Evolutionary conservation across 2,888 invertebrate species (phyloP).

Genomic region (Macrosiphum euphorbiae): DNA sequence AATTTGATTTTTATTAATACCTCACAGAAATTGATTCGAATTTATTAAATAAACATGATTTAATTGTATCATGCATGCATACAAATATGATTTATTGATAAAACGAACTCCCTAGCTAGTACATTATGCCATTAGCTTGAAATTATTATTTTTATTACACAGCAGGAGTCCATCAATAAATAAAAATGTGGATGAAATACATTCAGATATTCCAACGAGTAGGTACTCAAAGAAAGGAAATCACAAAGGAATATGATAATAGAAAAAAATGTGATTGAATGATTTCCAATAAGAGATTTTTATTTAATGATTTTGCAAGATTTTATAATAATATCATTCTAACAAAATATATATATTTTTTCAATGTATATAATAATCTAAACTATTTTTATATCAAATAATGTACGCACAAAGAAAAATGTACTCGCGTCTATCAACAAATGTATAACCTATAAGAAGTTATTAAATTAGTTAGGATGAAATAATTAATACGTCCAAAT

Average conservation of each 20-base stretch:
- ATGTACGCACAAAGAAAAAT: background rate
- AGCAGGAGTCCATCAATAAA: slow-evolving; percentile 21
- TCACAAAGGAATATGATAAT: slow-evolving; percentile 1
- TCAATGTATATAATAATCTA: background rate
- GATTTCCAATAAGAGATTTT: slow-evolving; percentile 25
- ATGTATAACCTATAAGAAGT: background rate
- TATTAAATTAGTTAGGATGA: background rate
- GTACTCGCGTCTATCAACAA: background rate
- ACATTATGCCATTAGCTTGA: slow-evolving; percentile 1
- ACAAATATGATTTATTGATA: slow-evolving; percentile 35
- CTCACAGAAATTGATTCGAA: background rate
- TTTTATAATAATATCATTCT: background rate
- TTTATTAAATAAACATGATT: slow-evolving; percentile 12
- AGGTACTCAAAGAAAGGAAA: slow-evolving; percentile 11
- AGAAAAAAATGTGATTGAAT: slow-evolving; percentile 43
- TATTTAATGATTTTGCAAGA: slow-evolving; percentile 32
- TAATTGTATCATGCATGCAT: background rate
- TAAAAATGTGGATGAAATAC: slow-evolving; percentile 29
- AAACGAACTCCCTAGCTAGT: background rate
- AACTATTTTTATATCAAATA: background rate
- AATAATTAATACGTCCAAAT: background rate
- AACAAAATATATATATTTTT: background rate
- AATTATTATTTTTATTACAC: slow-evolving; percentile 54
- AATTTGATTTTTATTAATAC: slow-evolving; percentile 20
- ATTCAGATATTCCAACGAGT: slow-evolving; percentile 25